Percentiles rank a stretch among this genome's conserved stretches.
Conservation (phyloP, 2,113 vertebrate species). For the Anarhynchus alexandrinus region DNA sequence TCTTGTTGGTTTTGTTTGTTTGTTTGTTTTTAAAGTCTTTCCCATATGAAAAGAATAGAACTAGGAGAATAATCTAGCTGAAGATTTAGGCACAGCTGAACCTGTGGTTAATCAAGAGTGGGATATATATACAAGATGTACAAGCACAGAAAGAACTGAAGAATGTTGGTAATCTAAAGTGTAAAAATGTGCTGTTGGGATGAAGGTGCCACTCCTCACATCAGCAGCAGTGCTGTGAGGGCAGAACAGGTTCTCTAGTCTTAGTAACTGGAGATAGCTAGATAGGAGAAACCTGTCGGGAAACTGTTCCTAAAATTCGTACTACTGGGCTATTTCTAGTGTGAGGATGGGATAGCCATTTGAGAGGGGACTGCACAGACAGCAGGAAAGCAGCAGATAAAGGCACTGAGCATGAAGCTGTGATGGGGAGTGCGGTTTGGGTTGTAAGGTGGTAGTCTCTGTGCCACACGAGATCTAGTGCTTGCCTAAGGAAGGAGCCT, state of each 20-base stretch:
- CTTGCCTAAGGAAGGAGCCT: background rate
- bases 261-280: background rate
- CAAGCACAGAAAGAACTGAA: background rate
- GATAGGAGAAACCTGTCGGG: background rate
- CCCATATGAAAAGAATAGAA: background rate
- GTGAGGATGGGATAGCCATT: background rate
- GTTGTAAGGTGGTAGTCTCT: background rate
- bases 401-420: background rate
- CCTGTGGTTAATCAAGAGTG: background rate
- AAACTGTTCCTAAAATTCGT: background rate
- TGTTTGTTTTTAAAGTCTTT: background rate
- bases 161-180: background rate
- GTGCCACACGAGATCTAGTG: background rate
- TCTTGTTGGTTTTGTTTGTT: background rate
- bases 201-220: background rate
- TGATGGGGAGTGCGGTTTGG: too few species aligned
- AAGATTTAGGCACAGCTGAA: background rate
- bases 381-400: background rate
- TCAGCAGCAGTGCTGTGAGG: background rate
- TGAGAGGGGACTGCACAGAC: background rate
- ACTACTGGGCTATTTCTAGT: background rate
- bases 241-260: background rate
- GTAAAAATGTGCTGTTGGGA: background rate
- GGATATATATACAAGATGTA: background rate
- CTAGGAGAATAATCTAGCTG: background rate